Evolutionary conservation across 2,797 vertebrate species (phyloP).

Genomic region (Danio aesculapii): DNA sequence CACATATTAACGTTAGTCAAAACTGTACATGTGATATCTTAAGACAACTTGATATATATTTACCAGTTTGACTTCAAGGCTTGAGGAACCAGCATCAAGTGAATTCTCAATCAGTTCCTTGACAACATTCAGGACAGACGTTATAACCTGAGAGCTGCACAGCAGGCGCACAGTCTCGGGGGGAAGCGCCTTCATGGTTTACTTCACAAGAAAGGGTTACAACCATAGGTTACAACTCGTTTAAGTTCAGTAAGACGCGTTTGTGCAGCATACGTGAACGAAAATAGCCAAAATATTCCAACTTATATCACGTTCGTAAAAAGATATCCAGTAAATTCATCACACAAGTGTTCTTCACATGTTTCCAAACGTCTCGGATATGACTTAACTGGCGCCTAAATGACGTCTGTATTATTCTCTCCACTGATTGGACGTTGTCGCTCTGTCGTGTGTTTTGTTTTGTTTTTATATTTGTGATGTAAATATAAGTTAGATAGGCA

Average conservation of each 20-base stretch:
- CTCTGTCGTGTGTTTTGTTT: not conserved
- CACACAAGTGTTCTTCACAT: not conserved
- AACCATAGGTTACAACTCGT: not conserved
- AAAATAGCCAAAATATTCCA: not conserved
- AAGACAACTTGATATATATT: not conserved
- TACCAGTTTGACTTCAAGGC: constrained; percentile 92
- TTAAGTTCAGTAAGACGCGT: not conserved
- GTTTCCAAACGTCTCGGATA: not conserved
- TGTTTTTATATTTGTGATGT: too few species aligned
- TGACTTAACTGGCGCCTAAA: constrained; percentile 49
- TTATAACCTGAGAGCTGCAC: constrained; percentile 93
- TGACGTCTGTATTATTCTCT: constrained; percentile 13
- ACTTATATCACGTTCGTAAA: not conserved
- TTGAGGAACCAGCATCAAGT: constrained; percentile 88
- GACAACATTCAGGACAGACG: constrained; percentile 90
- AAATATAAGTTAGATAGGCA: too few species aligned
- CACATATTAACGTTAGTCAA: too few species aligned
- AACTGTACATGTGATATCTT: too few species aligned
- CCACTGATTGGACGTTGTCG: constrained; percentile 41
- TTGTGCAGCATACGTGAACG: too few species aligned
- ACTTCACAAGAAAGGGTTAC: not conserved
- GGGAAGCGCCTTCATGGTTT: constrained; percentile 89
- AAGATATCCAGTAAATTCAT: not conserved
- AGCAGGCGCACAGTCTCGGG: constrained; percentile 86
- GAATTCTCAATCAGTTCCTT: constrained; percentile 96